phyloP scores from a whole-genome alignment of 2,797 vertebrate species.

The Pelochelys cantorii region DNA sequence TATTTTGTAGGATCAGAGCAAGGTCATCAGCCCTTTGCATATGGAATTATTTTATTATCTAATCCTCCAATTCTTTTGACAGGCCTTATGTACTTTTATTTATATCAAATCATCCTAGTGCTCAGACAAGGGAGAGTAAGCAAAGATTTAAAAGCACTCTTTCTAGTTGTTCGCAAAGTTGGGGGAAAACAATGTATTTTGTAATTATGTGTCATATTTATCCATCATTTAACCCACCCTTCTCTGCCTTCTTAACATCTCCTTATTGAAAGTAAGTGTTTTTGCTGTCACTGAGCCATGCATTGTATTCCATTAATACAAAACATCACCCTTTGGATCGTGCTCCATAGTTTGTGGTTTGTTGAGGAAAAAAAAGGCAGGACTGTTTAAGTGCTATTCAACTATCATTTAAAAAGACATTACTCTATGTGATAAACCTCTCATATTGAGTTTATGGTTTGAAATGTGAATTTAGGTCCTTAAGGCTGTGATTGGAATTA shows the following conservation, averaged over 20 bases:
- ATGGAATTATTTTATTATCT: not conserved
- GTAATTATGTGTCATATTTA: not conserved
- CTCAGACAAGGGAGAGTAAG: not conserved
- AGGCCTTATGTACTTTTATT: not conserved
- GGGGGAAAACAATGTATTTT: not conserved
- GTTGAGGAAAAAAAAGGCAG: not conserved
- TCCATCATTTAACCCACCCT: accelerated
- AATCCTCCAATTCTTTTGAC: not conserved
- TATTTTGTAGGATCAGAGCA: not conserved
- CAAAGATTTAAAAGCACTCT: not conserved
- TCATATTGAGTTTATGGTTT: conserved; percentile 1
- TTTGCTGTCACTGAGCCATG: not conserved
- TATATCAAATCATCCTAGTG: not conserved
- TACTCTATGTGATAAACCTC: not conserved
- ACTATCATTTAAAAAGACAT: not conserved
- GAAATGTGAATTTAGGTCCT: conserved; percentile 34
- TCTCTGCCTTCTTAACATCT: not conserved
- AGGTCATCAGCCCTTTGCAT: not conserved
- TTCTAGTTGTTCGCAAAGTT: not conserved
- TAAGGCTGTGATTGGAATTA: conserved; percentile 37
- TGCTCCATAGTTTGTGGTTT: not conserved
- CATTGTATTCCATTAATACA: not conserved
- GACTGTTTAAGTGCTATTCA: not conserved
- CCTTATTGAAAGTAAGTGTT: not conserved
- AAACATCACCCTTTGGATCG: not conserved